Evolutionary conservation across 2,113 vertebrate genomes (phyloP).

Genomic region (Hirundichthys speculiger): DNA sequence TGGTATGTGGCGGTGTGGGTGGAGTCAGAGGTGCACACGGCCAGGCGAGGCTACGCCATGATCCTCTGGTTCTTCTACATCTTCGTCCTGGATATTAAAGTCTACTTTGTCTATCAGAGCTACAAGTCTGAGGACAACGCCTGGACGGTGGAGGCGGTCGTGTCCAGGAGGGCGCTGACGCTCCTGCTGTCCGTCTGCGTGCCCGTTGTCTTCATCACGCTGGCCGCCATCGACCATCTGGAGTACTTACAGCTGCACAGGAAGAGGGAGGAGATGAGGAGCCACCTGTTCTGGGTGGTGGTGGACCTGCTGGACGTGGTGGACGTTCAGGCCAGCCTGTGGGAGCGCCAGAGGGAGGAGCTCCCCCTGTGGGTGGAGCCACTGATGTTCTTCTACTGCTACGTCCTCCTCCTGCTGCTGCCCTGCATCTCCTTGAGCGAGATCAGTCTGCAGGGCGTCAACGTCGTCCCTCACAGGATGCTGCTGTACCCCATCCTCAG

Average conservation of each 20-base stretch:
- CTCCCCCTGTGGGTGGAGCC: conserved; percentile 75
- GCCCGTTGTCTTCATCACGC: conserved; percentile 1
- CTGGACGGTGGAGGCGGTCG: neutral
- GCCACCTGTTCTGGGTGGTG: conserved; percentile 66
- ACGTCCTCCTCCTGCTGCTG: conserved; percentile 74
- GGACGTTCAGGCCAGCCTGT: conserved; percentile 75
- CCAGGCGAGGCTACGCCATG: conserved; percentile 76
- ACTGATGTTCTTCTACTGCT: conserved; percentile 78
- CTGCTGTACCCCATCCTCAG: conserved; percentile 77
- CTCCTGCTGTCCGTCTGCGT: conserved; percentile 25
- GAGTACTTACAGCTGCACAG: conserved; percentile 68
- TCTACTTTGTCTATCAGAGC: conserved; percentile 79
- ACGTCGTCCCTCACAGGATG: conserved; percentile 77
- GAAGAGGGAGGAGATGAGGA: conserved; percentile 74
- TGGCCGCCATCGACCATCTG: conserved; percentile 65
- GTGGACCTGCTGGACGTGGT: conserved; percentile 73
- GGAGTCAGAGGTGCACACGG: conserved; percentile 67
- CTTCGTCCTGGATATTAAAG: conserved; percentile 77
- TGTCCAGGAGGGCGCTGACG: conserved; percentile 9
- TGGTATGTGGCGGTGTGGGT: conserved; percentile 53
- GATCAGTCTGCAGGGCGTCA: conserved; percentile 77
- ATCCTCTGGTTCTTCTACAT: conserved; percentile 79
- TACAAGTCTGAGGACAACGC: conserved; percentile 57
- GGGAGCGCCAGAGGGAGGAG: conserved; percentile 72
- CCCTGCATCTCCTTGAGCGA: conserved; percentile 75